Conservation (phyloP, 2,888 invertebrate species). For the Lumbricus terrestris region DNA sequence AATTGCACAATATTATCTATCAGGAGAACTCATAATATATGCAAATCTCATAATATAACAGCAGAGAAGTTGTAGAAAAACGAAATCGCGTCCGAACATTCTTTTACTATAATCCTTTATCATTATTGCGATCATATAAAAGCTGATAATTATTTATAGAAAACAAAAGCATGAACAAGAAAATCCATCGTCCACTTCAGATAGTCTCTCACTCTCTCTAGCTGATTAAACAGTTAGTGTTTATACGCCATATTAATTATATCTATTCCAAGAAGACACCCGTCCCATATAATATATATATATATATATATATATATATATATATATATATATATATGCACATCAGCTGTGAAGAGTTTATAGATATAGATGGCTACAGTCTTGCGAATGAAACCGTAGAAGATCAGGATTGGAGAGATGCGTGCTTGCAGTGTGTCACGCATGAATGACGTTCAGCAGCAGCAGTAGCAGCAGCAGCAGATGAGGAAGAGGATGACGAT, state of each 20-base stretch:
- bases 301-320: not conserved
- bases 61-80: not conserved
- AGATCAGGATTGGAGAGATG: not conserved
- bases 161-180: not conserved
- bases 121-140: not conserved
- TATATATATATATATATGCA: not conserved
- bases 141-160: not conserved
- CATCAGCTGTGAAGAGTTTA: not conserved
- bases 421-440: not conserved
- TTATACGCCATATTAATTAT: too few species aligned
- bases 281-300: not conserved
- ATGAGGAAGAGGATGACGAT: not conserved
- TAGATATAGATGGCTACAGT: not conserved
- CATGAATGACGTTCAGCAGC: not conserved
- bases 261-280: not conserved
- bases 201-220: not conserved
- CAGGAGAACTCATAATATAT: not conserved
- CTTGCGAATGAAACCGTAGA: not conserved
- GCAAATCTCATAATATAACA: not conserved
- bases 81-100: not conserved
- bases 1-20: too few species aligned
- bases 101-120: not conserved
- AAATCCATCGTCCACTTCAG: not conserved
- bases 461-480: not conserved
- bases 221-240: not conserved